Evolutionary conservation across 2,797 vertebrate species (phyloP).

Genomic region (Crypturellus tataupa): DNA sequence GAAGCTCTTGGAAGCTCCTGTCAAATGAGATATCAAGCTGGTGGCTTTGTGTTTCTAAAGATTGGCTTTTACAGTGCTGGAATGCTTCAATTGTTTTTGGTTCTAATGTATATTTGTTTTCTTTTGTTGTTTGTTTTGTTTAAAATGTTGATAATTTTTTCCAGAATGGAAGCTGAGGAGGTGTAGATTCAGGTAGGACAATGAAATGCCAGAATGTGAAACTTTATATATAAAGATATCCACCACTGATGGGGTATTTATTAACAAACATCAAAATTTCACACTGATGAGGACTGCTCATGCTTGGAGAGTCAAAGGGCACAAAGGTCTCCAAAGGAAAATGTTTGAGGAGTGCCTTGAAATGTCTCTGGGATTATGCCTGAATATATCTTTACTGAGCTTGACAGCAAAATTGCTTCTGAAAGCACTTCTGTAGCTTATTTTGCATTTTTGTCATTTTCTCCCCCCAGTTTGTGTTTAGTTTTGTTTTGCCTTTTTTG

Average conservation of each 20-base stretch:
- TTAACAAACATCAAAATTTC: background rate
- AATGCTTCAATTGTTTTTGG: background rate
- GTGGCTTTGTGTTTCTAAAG: background rate
- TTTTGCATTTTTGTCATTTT: background rate
- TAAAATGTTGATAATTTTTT: background rate
- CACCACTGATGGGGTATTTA: accelerated
- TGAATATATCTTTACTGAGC: background rate
- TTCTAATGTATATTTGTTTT: background rate
- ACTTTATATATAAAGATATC: background rate
- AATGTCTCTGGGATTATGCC: background rate
- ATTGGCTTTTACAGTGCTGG: background rate
- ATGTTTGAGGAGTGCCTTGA: background rate
- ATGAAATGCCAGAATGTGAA: accelerated
- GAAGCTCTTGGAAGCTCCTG: background rate
- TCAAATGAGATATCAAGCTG: background rate
- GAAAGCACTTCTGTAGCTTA: background rate
- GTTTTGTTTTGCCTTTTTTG: too few species aligned
- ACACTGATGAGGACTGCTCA: background rate
- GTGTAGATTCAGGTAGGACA: background rate
- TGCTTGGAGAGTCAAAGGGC: background rate
- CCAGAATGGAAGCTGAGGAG: background rate
- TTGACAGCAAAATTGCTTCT: background rate
- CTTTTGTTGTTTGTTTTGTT: background rate
- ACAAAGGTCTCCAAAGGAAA: background rate
- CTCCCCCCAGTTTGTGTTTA: background rate